phyloP scores from a whole-genome alignment of 2,113 vertebrate genomes.

The Oceanites oceanicus region DNA sequence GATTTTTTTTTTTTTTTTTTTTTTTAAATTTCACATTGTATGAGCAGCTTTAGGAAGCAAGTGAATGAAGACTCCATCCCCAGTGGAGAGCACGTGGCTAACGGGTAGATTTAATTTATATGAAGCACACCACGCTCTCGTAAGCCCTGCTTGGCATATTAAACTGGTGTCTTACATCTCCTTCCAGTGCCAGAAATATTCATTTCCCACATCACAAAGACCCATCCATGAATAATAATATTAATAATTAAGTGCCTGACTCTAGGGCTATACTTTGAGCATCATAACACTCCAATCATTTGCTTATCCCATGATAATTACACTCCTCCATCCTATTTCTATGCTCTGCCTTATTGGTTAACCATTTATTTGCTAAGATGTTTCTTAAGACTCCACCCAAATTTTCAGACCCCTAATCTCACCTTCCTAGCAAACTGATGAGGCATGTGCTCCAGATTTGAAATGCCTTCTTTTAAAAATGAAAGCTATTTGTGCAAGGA shows the following conservation, averaged over 20 bases:
- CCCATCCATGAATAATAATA: constrained; percentile 68
- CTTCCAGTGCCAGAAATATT: constrained; percentile 58
- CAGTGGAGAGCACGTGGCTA: constrained; percentile 39
- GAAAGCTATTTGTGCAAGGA: not conserved
- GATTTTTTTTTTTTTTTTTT: not conserved
- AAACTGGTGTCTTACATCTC: constrained; percentile 49
- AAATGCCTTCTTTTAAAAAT: not conserved
- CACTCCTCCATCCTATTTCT: constrained; percentile 43
- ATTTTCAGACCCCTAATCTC: not conserved
- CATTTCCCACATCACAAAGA: constrained; percentile 62
- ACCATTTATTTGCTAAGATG: constrained; percentile 43
- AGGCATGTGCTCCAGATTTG: not conserved
- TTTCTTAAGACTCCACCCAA: not conserved
- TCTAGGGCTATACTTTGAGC: constrained; percentile 60
- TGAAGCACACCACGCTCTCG: not conserved
- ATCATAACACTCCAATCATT: constrained; percentile 66
- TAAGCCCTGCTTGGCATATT: constrained; percentile 55
- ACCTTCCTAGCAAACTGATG: not conserved
- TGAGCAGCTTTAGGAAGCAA: constrained; percentile 2
- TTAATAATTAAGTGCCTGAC: constrained; percentile 68
- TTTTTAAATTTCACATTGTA: not conserved
- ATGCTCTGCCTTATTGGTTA: constrained; percentile 19
- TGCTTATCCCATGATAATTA: constrained; percentile 64
- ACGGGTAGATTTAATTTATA: constrained; percentile 59
- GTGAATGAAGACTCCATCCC: constrained; percentile 11